Base-by-base conservation (phyloP, 2,888 invertebrate species). In the Lasius platythorax region DNA sequence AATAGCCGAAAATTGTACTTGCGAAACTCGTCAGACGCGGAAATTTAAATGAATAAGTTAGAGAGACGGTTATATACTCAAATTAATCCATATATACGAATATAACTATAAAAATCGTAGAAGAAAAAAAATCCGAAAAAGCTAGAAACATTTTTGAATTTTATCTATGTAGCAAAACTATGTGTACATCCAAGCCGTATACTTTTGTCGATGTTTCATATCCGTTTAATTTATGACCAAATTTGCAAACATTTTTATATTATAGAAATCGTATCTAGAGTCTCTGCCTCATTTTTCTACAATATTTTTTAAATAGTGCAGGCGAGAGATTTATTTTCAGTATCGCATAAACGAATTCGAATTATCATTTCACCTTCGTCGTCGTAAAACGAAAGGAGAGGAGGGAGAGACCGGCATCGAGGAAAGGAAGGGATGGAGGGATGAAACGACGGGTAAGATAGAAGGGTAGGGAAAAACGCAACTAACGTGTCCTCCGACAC, bases 401-500 rank as follows among this genome's bases (percentile, higher is more conserved):
- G 40, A 11, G 15, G 8, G 23, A 43, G 12, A 12, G 6, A 12
- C 40, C 23, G 8, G 28, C 9, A 63, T 9, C 30, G 61, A 37
- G 12, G 9, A 58, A 37, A 30, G n/a, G n/a, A 15, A 30, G 76
- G 53, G 50, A 50, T 8, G 70, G 5, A 30, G 76, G 82, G 37
- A 46, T 9, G 68, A 15, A 43, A 43, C 18, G n/a, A 61, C 50
- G 64, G 66, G 33, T 12, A 53, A 70, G 70, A 12, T 43, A 3
- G 72, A 30, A 64, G 43, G 43, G 67, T 11, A 33, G 33, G 33
- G 74, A 81, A 72, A 81, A 89, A 87, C 76, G 46, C 61, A 75
- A 79, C 85, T 85, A 86, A 84, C 73, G 83, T 78, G 46, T 68
- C 74, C 81, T 64, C 70, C 82, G 87, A 68, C 90, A 82, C 85